Evolutionary conservation across 2,888 invertebrate species (phyloP).

Genomic region (Digitonthophagus gazella): DNA sequence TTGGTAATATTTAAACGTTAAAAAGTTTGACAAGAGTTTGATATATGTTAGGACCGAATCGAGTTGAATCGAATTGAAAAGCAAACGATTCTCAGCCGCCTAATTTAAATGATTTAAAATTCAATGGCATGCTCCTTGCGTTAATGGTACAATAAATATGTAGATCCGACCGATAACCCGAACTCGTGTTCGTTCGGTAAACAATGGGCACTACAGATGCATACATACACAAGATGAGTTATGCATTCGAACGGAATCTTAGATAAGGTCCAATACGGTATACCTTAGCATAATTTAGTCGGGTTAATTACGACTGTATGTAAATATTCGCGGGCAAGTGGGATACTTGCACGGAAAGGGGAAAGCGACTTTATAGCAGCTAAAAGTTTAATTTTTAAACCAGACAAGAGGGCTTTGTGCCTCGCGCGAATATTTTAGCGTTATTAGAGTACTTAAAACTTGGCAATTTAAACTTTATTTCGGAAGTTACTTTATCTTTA

Average conservation of each 20-base stretch:
- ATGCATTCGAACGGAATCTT: conserved; percentile 24
- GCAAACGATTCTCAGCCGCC: background rate
- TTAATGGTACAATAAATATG: conserved; percentile 51
- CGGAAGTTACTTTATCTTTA: background rate
- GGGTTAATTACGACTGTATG: conserved; percentile 14
- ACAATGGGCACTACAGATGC: conserved; percentile 36
- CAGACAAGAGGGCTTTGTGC: background rate
- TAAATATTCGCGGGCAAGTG: conserved; percentile 3
- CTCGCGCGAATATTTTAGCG: background rate
- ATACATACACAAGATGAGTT: conserved; percentile 36
- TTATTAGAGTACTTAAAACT: conserved; percentile 14
- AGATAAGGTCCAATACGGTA: conserved; percentile 22
- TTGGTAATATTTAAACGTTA: background rate
- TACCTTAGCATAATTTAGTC: conserved; percentile 14
- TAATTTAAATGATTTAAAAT: conserved; percentile 50
- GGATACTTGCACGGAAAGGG: background rate
- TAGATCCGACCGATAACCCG: conserved; percentile 48
- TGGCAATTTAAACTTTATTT: conserved; percentile 1
- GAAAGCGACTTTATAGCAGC: background rate
- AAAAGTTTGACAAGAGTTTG: background rate
- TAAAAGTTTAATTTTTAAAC: background rate
- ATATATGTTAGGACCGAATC: background rate
- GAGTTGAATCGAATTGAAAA: background rate
- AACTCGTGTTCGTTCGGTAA: conserved; percentile 42
- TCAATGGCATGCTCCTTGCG: conserved; percentile 48